Conservation (phyloP, 64 coral and sea anemone species). For the Dendronephthya gigantea region DNA sequence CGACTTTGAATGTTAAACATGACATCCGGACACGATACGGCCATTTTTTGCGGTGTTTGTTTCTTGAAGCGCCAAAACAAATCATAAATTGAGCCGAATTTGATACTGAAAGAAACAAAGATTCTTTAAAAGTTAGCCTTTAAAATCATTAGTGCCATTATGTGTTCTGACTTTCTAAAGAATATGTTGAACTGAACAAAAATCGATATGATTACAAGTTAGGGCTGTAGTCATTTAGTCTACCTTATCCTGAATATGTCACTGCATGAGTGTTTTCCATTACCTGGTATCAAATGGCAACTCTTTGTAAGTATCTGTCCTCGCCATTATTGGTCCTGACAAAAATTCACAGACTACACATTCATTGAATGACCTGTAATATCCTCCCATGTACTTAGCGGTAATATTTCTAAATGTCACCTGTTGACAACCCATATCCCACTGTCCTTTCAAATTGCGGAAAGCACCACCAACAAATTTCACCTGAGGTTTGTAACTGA, state of each 20-base stretch:
- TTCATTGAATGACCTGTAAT: constrained; percentile 58
- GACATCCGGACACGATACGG: constrained; percentile 82
- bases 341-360: not conserved
- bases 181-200: too few species aligned
- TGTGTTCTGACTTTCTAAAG: too few species aligned
- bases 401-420: constrained; percentile 58
- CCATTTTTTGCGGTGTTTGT: not conserved
- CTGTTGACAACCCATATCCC: constrained; percentile 65
- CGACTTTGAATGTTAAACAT: constrained; percentile 48
- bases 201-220: too few species aligned
- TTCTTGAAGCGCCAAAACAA: not conserved
- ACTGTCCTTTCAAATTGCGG: constrained; percentile 53
- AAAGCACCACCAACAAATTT: constrained; percentile 50
- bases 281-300: constrained; percentile 31
- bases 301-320: constrained; percentile 29
- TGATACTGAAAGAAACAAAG: not conserved
- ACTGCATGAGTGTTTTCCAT: not conserved
- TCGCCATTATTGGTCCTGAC: constrained; percentile 61
- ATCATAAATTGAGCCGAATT: not conserved
- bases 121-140: too few species aligned
- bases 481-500: constrained; percentile 30
- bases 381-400: not conserved
- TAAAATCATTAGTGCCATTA: too few species aligned
- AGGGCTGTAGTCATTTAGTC: too few species aligned
- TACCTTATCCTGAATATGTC: too few species aligned